Conservation (phyloP, 2,113 vertebrate genomes). For the Mixornis gularis region DNA sequence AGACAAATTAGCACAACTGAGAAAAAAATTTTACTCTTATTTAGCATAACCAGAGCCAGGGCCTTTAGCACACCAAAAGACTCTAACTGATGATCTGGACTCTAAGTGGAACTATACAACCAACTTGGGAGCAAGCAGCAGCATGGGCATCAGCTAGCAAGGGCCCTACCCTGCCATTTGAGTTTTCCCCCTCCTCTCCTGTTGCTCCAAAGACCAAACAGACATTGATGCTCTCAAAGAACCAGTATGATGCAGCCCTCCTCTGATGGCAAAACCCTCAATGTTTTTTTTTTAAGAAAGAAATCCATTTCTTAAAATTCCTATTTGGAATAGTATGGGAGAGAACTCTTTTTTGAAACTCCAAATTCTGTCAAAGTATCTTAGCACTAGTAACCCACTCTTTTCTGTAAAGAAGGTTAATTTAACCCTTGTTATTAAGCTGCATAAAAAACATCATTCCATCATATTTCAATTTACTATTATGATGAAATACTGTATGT, state of each 20-base stretch:
- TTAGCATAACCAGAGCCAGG: not conserved
- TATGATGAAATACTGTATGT: not conserved
- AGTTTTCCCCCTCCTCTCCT: not conserved
- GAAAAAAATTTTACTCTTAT: not conserved
- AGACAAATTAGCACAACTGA: not conserved
- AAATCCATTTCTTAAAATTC: not conserved
- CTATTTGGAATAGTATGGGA: not conserved
- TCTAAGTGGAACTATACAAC: rapidly evolving
- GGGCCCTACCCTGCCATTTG: too few relatives aligned
- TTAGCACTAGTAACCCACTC: not conserved
- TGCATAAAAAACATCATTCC: not conserved
- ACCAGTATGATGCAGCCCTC: rapidly evolving
- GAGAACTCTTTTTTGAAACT: not conserved
- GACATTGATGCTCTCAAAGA: not conserved
- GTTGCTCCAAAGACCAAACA: not conserved
- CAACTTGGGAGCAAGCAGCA: not conserved
- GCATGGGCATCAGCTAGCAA: not conserved
- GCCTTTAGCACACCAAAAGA: not conserved
- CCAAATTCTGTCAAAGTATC: not conserved
- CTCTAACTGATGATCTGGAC: not conserved
- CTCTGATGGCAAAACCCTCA: not conserved
- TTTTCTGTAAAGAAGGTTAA: not conserved
- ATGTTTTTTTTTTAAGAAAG: not conserved
- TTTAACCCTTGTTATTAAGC: not conserved
- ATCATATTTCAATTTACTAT: not conserved